Percentiles rank a stretch among this genome's conserved stretches.
phyloP scores from a whole-genome alignment of 1,140 invertebrate genomes.

The Potamilus streckersoni region DNA sequence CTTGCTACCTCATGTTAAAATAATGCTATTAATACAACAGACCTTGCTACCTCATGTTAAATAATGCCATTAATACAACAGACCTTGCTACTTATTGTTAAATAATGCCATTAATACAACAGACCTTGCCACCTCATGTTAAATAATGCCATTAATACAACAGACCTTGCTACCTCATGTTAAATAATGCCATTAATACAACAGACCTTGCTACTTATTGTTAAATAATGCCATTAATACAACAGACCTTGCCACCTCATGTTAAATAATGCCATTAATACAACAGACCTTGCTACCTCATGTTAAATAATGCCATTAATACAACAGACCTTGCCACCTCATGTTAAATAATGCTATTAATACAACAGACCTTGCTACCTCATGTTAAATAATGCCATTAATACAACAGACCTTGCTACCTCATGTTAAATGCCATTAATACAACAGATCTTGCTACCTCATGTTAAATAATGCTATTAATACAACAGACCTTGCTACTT shows the following conservation, averaged over 20 bases:
- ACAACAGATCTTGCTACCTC: constrained; percentile 68
- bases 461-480: constrained; percentile 99
- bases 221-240: no score
- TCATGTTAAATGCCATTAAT: constrained; percentile 99
- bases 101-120: constrained; percentile 90
- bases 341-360: constrained; percentile 99
- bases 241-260: constrained; percentile 75
- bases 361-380: constrained; percentile 35
- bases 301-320: constrained; percentile 98
- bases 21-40: no score
- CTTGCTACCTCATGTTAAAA: no score
- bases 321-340: constrained; percentile 68
- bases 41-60: no score
- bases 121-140: constrained; percentile 82
- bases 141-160: constrained; percentile 91
- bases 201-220: no score
- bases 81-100: constrained; percentile 82
- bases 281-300: constrained; percentile 72
- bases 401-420: constrained; percentile 50
- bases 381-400: constrained; percentile 31
- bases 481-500: constrained; percentile 35
- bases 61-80: constrained; percentile 82
- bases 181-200: no score
- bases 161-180: constrained; percentile 50
- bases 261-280: constrained; percentile 97